Evolutionary conservation across 2,888 invertebrate species (phyloP), one percentile per base, ranked within the genome.

Genomic region (Apotomis capreana): DNA sequence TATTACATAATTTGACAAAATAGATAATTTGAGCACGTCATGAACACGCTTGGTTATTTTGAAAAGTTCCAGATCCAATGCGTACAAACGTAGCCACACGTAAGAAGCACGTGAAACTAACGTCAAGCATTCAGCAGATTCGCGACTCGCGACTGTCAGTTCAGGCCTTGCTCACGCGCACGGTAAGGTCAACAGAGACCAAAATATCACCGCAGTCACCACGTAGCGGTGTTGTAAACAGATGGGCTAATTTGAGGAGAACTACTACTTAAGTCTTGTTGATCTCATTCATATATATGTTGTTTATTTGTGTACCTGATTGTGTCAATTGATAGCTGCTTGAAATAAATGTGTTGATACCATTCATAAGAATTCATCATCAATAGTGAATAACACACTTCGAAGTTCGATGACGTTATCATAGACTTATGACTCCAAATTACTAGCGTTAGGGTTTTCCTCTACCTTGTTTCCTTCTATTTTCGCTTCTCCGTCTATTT

Each of bases 101-200:
- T 65, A 37, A 65, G 51, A 36, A 26, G 58, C 61, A 51, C n/a
- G 49, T 37, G 13, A 10, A 55, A 61, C 55, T 44, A 54, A 55
- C 26, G 55, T 61, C 68, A 68, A 44, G 40, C 62, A 61, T 71
- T 60, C 40, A 71, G 40, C 44, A 36, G 26, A 68, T 81, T 79
- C 70, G 74, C 80, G 76, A 76, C 78, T 79, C 70, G 74, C 80
- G 76, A 76, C 78, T 80, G 77, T 81, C 81, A 74, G 37, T 57
- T 77, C 74, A 77, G 83, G 85, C 86, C 87, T 87, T 87, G 85
- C 80, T 83, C 75, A 81, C 71, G 62, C 51, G 51, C 63, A 71
- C 15, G 44, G 10, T 72, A 58, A 86, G 86, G 87, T 85, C 84
- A 85, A 80, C 78, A 76, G 72, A 64, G 83, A 79, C 82, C 76